Evolutionary conservation across 2,113 vertebrate species (phyloP).

Genomic region (Phainopepla nitens): DNA sequence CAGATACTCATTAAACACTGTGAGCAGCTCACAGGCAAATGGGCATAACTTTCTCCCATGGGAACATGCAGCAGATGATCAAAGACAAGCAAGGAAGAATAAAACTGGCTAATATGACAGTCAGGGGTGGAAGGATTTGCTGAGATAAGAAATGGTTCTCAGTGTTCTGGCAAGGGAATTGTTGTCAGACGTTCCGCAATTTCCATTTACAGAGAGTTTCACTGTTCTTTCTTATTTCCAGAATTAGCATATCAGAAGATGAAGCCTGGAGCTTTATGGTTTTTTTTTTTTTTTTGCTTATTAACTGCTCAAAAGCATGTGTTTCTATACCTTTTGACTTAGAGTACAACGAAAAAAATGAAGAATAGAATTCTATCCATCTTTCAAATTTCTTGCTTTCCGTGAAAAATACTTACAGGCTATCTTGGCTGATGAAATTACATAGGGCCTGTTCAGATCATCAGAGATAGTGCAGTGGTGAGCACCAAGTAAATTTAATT

Average conservation of each 20-base stretch:
- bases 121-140: conserved; percentile 47
- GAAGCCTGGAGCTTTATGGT: background rate
- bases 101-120: conserved; percentile 60
- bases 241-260: conserved; percentile 38
- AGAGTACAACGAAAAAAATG: background rate
- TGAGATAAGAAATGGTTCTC: conserved; percentile 48
- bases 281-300: background rate
- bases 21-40: conserved; percentile 39
- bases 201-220: conserved; percentile 7
- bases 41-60: conserved; percentile 18
- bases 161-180: conserved; percentile 27
- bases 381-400: background rate
- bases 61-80: conserved; percentile 44
- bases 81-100: conserved; percentile 52
- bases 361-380: background rate
- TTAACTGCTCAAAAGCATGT: conserved; percentile 8
- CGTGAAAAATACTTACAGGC: background rate
- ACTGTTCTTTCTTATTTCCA: conserved; percentile 2
- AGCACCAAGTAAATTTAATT: background rate
- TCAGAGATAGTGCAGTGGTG: background rate
- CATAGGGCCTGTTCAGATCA: background rate
- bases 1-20: conserved; percentile 36
- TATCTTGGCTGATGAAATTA: background rate
- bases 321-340: background rate
- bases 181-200: background rate